Evolutionary conservation across 2,888 invertebrate species (phyloP).

Genomic region (Pollenia amentaria): DNA sequence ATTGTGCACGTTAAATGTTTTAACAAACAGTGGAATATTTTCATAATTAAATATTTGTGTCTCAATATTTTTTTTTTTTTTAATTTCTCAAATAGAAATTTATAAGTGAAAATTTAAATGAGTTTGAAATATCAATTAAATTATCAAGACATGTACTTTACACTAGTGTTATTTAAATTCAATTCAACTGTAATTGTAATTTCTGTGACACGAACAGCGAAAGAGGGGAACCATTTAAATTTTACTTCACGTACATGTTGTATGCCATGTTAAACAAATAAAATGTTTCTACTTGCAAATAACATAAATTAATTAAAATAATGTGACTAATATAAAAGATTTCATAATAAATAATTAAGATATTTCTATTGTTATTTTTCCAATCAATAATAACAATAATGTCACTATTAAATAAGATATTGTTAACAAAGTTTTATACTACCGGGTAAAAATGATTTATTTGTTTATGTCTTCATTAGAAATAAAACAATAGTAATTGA

Average conservation of each 20-base stretch:
- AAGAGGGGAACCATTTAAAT: slow-evolving; percentile 9
- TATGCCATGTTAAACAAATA: slow-evolving; percentile 53
- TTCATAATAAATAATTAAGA: slow-evolving; percentile 58
- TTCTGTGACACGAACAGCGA: slow-evolving; percentile 27
- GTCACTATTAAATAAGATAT: slow-evolving; percentile 43
- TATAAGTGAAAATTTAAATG: slow-evolving; percentile 47
- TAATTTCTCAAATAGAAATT: slow-evolving; percentile 49
- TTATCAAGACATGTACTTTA: slow-evolving; percentile 4
- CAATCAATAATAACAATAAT: slow-evolving; percentile 44
- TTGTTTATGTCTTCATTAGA: slow-evolving; percentile 36
- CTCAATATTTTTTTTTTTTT: neutral
- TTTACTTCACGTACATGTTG: slow-evolving; percentile 51
- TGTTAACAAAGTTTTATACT: slow-evolving; percentile 49
- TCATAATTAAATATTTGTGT: neutral
- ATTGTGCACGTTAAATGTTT: slow-evolving; percentile 45
- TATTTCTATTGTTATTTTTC: slow-evolving; percentile 48
- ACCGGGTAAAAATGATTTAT: slow-evolving; percentile 59
- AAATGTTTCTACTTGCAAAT: slow-evolving; percentile 60
- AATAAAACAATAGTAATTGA: neutral
- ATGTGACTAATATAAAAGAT: slow-evolving; percentile 61
- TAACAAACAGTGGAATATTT: slow-evolving; percentile 69
- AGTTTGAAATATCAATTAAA: slow-evolving; percentile 59
- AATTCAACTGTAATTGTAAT: slow-evolving; percentile 39
- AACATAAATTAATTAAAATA: slow-evolving; percentile 53
- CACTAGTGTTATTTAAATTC: neutral